Base-by-base conservation (phyloP, 2,888 invertebrate species). In the Rhingia rostrata region DNA sequence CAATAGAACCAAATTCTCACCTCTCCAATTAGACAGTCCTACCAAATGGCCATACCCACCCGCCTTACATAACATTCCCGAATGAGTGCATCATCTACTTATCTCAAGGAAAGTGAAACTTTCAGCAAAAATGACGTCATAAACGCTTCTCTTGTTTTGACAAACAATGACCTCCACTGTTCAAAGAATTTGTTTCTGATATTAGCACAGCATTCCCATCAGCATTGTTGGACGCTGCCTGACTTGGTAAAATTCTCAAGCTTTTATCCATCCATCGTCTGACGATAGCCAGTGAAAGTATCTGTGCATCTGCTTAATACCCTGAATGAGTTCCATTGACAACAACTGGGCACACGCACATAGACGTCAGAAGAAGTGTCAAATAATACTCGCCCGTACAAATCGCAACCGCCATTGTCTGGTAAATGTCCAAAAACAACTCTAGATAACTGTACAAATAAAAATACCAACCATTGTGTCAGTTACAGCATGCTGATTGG, bases 301-400 rank as follows among this genome's bases (percentile, higher is more conserved):
- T 22, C 22, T 22, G 63, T 67, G 56, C 61, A 35, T 22, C 67
- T 74, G 35, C 47, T 80, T 80, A 73, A 47, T 73, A 80, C 79
- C 30, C 79, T 67, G 67, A 83, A 78, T 78, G 82, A 56, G 82
- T 83, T 61, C 45, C 82, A 73, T 73, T 83, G 78, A 83, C 82
- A 78, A 60, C 32, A 70, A 61, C 53, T 54, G 61, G 58, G 41
- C 72, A 72, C 7, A 22, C 69, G 67, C 66, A 63, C 22, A 43
- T 33, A 56, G 14, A 41, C 35, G 51, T 12, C 2, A 35, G 30
- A 39, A 60, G 49, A 53, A 67, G 67, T 69, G 67, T 67, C 74
- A 73, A 67, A 10, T 3, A 14, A 9, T 61, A 69, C 67, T 56
- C 41, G 43, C 63, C 63, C 53, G 73, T 41, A 66, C 22, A 54